A percentile compares a stretch with the other conserved stretches of the same genome.
phyloP scores from a whole-genome alignment of 1,140 invertebrate species.

The Maniola jurtina region DNA sequence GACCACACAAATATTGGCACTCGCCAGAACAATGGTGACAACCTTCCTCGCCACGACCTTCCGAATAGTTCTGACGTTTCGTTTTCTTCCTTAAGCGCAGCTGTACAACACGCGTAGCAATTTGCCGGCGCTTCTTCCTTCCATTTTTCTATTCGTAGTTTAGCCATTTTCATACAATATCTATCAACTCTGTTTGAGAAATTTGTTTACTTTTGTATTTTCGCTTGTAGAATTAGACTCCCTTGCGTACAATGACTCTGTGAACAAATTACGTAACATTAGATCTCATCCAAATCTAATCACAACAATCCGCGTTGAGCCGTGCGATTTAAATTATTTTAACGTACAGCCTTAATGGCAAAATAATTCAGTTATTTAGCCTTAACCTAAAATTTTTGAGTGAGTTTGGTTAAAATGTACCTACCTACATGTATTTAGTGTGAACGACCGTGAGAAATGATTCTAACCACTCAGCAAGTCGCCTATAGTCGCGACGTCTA shows the following conservation, averaged over 20 bases:
- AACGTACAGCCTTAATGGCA: constrained; percentile 1
- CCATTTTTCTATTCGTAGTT: constrained; percentile 40
- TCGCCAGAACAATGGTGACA: constrained; percentile 62
- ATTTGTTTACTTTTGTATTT: background rate
- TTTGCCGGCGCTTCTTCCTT: constrained; percentile 40
- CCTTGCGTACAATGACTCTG: constrained; percentile 19
- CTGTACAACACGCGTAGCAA: constrained; percentile 46
- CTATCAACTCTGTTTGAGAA: background rate
- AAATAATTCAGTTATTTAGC: constrained; percentile 7
- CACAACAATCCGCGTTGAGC: background rate
- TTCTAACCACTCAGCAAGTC: constrained; percentile 5
- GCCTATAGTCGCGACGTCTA: constrained; percentile 6
- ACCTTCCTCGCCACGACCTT: constrained; percentile 44
- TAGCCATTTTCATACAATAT: constrained; percentile 30
- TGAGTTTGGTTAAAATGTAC: constrained; percentile 15
- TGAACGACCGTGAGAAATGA: constrained; percentile 29
- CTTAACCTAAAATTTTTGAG: constrained; percentile 23
- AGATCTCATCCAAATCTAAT: background rate
- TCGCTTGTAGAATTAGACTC: background rate
- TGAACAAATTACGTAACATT: constrained; percentile 31
- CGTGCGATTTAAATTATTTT: constrained; percentile 3
- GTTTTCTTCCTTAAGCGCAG: constrained; percentile 43
- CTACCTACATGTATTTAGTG: constrained; percentile 12
- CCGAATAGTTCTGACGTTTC: constrained; percentile 48
- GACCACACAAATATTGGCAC: constrained; percentile 64